Evolutionary conservation across 2,888 invertebrate species (phyloP), one percentile per base, ranked within the genome.

Genomic region (Axea sp.): DNA sequence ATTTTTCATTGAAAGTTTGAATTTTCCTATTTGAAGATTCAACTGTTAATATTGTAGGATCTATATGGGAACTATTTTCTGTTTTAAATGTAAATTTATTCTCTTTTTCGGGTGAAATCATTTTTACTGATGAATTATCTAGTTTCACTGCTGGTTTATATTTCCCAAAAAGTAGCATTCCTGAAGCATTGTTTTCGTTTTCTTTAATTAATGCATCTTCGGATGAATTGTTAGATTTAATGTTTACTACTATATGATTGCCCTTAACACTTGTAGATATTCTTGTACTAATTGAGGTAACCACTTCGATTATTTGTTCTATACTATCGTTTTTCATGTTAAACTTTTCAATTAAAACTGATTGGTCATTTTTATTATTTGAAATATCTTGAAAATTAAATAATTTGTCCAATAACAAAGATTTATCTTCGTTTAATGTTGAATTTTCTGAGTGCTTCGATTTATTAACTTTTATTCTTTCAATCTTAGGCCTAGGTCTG

Each of bases 401-500:
- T 1, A 86, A 68, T 22, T 78, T 77, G 31, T 84, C 81, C 1
- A 86, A 39, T 1, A 84, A 62, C 3, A 72, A 55, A 0, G 76
- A 62, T 7, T 82, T 80, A 0, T 81, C 78, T 15, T 19, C 35
- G 6, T 11, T n/a, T 5, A 41, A 14, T 9, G 59, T 49, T 1
- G 45, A 3, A 3, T 55, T 69, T 3, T 75, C 73, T 0, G 11
- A 11, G 0, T 24, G 1, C 7, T 55, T 14, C 0, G 31, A 11
- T 9, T 75, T 77, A 2, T 73, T 68, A 0, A 68, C 26, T 45
- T 76, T 82, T 5, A 86, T 82, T 7, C 76, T 88, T 37, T 86
- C 84, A 82, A 86, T 88, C 80, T 89, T 90, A 0, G 92, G 92
- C 30, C 92, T 88, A 0, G 93, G 93, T 78, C 93, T 88, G 35